Evolutionary conservation across 2,113 vertebrate genomes (phyloP), one percentile per base, ranked within the genome.

Genomic region (Catharus bicknelli): DNA sequence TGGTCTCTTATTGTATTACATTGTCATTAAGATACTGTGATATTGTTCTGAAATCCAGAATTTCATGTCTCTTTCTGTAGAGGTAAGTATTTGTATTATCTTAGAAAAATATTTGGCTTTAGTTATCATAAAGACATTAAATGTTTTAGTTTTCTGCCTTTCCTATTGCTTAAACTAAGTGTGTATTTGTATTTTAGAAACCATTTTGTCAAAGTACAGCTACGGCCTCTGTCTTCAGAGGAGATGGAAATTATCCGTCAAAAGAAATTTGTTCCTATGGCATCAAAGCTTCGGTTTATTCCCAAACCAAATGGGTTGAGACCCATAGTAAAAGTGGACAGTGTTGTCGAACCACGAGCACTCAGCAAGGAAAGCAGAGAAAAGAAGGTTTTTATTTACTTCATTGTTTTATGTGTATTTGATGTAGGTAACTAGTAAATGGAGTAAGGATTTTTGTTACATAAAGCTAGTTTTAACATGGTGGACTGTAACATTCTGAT

Each of bases 221-320:
- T 99, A 75, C 97, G 94, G 42, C 97, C 97, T 57, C 69, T 99
- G 69, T 98, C 97, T 7, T 90, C 93, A 7, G 91, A 97, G 6
- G 97, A 99, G 63, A 82, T 98, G 36, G 83, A 93, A 21, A 78
- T 81, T 43, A 81, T 98, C 34, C 50, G 17, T 59, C 78, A 61
- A 5, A 90, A 83, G 45, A 97, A 97, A 16, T 90, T 70, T 4
- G 12, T 90, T 75, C 95, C 96, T 0, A 38, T 98, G 50, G 90
- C 86, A 2, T 98, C 98, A 40, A 98, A 94, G 34, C 98, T 99
- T 32, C 98, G 99, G 23, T 99, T 99, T 93, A 98, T 99, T 92
- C 99, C 99, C 38, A 99, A 99, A 97, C 58, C 32, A 4, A 96
- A 97, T 3, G 98, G 99, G 17, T 97, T 99, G 82, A 98, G 99